Evolutionary conservation across 2,113 vertebrate species (phyloP), one percentile per base, ranked within the genome.

Genomic region (Coryphaenoides rupestris): DNA sequence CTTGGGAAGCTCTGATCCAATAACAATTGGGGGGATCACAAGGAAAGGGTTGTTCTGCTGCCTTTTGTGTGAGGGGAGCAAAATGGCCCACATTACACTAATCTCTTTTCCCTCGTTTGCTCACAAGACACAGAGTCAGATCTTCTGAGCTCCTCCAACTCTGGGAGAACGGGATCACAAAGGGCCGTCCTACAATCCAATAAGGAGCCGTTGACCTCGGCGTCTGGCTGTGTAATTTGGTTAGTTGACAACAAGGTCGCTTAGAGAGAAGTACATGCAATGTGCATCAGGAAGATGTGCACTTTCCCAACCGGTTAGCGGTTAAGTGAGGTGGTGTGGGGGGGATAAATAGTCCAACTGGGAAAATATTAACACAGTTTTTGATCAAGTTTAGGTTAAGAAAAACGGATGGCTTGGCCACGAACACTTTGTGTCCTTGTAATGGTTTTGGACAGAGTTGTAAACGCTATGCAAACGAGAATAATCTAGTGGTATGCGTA

Each of bases 401-500:
- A 91, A 92, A 93, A 79, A 74, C 33, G 33, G 92, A 90, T 93
- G 92, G 93, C 93, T 94, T 93, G 92, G 93, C 93, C 94, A 93
- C 90, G 33, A 12, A 40, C 33, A 40, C 33, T 40, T 40, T 7
- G 9, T 40, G 33, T 40, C 33, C 33, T 40, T 40, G 7, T 12
- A 40, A 40, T 40, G 33, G 33, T 7, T 40, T 40, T 40, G 33
- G 24, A 40, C 13, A 40, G 7, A 40, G 7, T 40, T 40, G 33
- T 10, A 40, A 40, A 40, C 9, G 33, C 33, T 12, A 40, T 40
- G 33, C 33, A 40, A 40, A 40, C 33, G 33, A 40, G 33, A 40
- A 40, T 40, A 10, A 12, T 40, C 33, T 40, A 40, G 10, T 40
- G 33, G 33, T 40, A 40, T 9, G 33, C 13, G 33, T 40, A 12